A percentile compares a stretch with the other conserved stretches of the same genome.
phyloP scores from a whole-genome alignment of 92 coral and sea anemone species.

The Montipora capitata region DNA sequence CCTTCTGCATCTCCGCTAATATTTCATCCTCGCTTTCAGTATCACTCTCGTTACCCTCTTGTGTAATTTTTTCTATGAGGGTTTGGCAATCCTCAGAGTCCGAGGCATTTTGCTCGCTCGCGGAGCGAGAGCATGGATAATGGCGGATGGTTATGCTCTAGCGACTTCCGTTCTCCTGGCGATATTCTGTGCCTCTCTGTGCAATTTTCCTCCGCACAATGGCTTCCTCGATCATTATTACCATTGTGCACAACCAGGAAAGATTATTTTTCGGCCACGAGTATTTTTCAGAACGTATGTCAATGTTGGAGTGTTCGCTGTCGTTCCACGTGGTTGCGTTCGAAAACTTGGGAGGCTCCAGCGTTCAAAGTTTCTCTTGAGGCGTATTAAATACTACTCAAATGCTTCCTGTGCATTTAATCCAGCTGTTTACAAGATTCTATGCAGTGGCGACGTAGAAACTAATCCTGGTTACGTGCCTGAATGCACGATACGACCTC shows the following conservation, averaged over 20 bases:
- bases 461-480: slow-evolving; percentile 9
- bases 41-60: too few relatives aligned
- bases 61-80: too few relatives aligned
- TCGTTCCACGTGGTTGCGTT: slow-evolving; percentile 2
- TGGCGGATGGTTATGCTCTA: background rate
- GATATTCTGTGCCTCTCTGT: background rate
- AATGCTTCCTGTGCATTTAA: background rate
- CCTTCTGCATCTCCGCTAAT: too few relatives aligned
- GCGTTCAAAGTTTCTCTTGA: slow-evolving; percentile 9
- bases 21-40: too few relatives aligned
- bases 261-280: background rate
- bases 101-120: too few relatives aligned
- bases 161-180: background rate
- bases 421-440: slow-evolving; percentile 3
- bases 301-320: background rate
- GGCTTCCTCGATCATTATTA: background rate
- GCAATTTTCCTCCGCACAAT: background rate
- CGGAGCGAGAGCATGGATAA: too few relatives aligned
- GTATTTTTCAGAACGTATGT: background rate
- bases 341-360: background rate
- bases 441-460: slow-evolving; percentile 1
- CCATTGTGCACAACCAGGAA: background rate
- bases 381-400: slow-evolving; percentile 7
- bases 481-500: background rate
- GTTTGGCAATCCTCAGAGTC: too few relatives aligned